Evolutionary conservation across 2,888 invertebrate species (phyloP).

Genomic region (Pelosia muscerda): DNA sequence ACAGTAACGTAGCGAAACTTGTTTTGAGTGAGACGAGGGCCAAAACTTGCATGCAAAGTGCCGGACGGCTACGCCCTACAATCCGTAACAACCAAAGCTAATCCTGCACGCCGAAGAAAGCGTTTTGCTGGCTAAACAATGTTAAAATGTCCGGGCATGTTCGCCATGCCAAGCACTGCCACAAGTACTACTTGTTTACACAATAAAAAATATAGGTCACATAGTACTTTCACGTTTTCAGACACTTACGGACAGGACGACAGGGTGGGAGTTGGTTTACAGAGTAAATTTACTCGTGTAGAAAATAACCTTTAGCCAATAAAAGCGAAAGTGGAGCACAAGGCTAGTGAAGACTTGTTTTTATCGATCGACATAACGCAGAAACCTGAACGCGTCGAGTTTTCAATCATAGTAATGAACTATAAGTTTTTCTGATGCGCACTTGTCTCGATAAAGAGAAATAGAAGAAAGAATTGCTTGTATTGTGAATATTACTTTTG

Average conservation of each 20-base stretch:
- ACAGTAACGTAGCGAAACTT: slow-evolving; percentile 60
- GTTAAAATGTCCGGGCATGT: slow-evolving; percentile 19
- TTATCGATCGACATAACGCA: slow-evolving; percentile 58
- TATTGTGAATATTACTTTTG: not conserved
- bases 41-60: slow-evolving; percentile 61
- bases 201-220: slow-evolving; percentile 51
- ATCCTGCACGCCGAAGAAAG: slow-evolving; percentile 14
- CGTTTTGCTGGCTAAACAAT: slow-evolving; percentile 21
- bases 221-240: slow-evolving; percentile 42
- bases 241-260: slow-evolving; percentile 34
- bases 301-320: slow-evolving; percentile 63
- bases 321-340: slow-evolving; percentile 71
- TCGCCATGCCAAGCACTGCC: slow-evolving; percentile 39
- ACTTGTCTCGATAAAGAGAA: slow-evolving; percentile 17
- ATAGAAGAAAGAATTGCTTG: slow-evolving; percentile 6
- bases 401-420: slow-evolving; percentile 47
- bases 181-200: slow-evolving; percentile 45
- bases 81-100: slow-evolving; percentile 26
- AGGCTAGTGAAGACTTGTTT: slow-evolving; percentile 64
- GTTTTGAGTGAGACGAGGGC: slow-evolving; percentile 66
- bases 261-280: slow-evolving; percentile 41
- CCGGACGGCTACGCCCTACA: slow-evolving; percentile 22
- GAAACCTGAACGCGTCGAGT: slow-evolving; percentile 51
- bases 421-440: slow-evolving; percentile 27
- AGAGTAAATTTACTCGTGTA: slow-evolving; percentile 50